Percentiles rank a stretch among this genome's conserved stretches.
These are phyloP conservation scores for Cromileptes altivelis DNA, from an alignment of 2,113 vertebrate genomes.

Conservation along the genomic window DNA sequence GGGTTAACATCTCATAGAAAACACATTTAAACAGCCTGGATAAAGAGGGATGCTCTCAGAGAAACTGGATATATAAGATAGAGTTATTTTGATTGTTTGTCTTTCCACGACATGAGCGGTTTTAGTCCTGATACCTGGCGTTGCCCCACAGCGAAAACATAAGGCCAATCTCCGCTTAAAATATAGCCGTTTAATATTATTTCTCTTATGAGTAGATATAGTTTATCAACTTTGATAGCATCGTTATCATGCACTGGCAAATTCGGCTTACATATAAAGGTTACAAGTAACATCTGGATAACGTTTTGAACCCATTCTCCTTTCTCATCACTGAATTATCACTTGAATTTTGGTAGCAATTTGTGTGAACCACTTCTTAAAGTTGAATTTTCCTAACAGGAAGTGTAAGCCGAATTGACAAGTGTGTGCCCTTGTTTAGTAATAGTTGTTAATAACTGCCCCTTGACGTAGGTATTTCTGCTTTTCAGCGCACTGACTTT, in stretches of 20 bases:
- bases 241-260: not conserved
- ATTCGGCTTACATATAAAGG: slow-evolving; percentile 32
- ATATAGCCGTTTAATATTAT: fast-evolving
- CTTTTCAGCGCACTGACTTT: fast-evolving
- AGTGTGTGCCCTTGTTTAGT: fast-evolving
- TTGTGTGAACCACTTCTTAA: not conserved
- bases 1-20: not conserved
- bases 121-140: slow-evolving; percentile 16
- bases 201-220: fast-evolving
- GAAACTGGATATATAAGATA: not conserved
- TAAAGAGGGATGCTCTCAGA: fast-evolving
- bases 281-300: not conserved
- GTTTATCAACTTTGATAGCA: not conserved
- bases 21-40: not conserved
- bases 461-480: fast-evolving
- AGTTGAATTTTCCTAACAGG: not conserved
- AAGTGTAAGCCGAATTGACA: slow-evolving; percentile 22
- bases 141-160: not conserved
- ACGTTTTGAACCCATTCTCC: not conserved
- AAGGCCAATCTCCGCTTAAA: slow-evolving; percentile 14
- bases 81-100: not conserved
- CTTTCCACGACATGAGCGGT: slow-evolving; percentile 1
- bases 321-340: not conserved
- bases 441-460: fast-evolving
- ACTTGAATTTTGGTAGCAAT: not conserved